A percentile compares a stretch with the other conserved stretches of the same genome.
phyloP scores from a whole-genome alignment of 2,797 vertebrate genomes.

The Borostomias antarcticus region DNA sequence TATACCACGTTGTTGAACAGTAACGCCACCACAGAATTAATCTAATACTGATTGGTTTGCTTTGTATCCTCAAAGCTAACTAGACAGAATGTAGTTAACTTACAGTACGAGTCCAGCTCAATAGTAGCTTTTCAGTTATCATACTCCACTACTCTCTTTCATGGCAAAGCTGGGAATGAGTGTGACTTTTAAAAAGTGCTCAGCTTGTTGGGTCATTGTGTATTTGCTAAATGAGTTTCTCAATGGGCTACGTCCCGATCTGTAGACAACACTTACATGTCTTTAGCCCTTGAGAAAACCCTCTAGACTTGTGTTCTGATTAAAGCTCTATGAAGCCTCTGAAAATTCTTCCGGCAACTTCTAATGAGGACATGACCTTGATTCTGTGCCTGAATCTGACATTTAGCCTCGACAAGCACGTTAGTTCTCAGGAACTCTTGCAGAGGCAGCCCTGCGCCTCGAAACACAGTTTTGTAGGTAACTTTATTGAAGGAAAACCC shows the following conservation, averaged over 20 bases:
- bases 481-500: no score
- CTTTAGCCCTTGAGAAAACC: slow-evolving; percentile 30
- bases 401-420: slow-evolving; percentile 41
- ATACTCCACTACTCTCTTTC: slow-evolving; percentile 8
- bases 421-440: slow-evolving; percentile 2
- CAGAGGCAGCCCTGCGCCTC: neutral
- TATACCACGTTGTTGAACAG: neutral
- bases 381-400: slow-evolving; percentile 40
- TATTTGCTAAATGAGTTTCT: slow-evolving; percentile 29
- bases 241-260: slow-evolving; percentile 16
- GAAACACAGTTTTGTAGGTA: no score
- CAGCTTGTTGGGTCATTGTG: slow-evolving; percentile 10
- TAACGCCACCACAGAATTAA: neutral
- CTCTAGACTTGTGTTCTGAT: slow-evolving; percentile 17
- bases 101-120: neutral
- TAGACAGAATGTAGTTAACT: no score
- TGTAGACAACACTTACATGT: slow-evolving; percentile 10
- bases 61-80: no score
- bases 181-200: slow-evolving; percentile 20
- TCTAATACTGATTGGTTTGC: neutral
- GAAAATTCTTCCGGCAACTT: slow-evolving; percentile 31
- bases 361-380: slow-evolving; percentile 36
- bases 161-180: slow-evolving; percentile 9
- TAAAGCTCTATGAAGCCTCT: slow-evolving; percentile 37
- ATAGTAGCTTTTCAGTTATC: slow-evolving; percentile 25